Evolutionary conservation across 2,113 vertebrate genomes (phyloP).

Genomic region (Falco punctatus): DNA sequence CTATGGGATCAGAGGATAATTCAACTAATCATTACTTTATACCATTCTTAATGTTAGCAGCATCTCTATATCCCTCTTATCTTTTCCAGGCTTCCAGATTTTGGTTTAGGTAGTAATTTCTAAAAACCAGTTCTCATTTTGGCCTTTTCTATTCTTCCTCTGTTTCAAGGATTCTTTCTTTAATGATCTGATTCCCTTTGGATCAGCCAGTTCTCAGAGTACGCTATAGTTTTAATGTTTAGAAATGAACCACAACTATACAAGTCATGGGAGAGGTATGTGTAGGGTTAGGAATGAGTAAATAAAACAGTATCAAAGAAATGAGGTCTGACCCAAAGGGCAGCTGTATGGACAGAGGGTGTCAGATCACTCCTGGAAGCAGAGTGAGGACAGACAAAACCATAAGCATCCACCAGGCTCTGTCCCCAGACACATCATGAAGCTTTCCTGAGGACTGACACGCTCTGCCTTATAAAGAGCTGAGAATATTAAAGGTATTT

Average conservation of each 20-base stretch:
- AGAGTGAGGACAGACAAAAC: not conserved
- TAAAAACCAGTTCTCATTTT: not conserved
- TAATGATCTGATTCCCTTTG: not conserved
- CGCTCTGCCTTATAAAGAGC: not conserved
- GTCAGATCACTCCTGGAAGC: not conserved
- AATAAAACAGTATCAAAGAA: not conserved
- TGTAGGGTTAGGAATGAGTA: not conserved
- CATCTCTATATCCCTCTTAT: not conserved
- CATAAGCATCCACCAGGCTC: not conserved
- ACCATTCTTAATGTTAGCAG: not conserved
- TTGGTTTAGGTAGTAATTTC: not conserved
- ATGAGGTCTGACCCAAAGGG: not conserved
- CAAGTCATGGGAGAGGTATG: not conserved
- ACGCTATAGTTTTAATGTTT: not conserved
- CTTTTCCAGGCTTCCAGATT: not conserved
- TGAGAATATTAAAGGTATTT: not conserved
- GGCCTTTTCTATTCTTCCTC: not conserved
- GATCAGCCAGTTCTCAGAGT: not conserved
- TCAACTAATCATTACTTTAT: not conserved
- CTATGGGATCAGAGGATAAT: not conserved
- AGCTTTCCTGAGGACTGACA: not conserved
- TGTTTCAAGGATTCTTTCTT: not conserved
- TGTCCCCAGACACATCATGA: not conserved
- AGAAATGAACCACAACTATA: not conserved
- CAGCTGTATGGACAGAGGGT: not conserved